Base-by-base conservation (phyloP, 2,113 vertebrate species). In the Lepus americanus region DNA sequence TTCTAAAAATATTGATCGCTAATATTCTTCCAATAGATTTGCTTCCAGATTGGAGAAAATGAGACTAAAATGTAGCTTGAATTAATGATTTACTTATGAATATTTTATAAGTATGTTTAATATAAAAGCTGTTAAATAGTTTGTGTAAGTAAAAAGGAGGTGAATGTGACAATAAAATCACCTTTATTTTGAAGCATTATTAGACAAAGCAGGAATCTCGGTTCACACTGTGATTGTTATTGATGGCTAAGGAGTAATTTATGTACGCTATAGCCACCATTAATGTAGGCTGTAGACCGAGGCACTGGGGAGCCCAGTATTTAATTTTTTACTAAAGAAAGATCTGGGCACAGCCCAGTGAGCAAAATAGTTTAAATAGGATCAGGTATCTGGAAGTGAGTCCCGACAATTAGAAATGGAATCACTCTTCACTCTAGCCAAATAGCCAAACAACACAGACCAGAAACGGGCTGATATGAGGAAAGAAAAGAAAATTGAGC, bases 71-170 rank as follows among this genome's bases (percentile, higher is more conserved):
- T 51, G 36, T 17, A 29, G 27, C 9, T 79, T 79, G 36, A 87
- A 82, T 77, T 63, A 79, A 9, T 66, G 31, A 55, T 51, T 91
- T 89, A 80, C n/a, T 92, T 51, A 36, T 81, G 44, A 72, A 66
- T 1, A 66, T 84, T 67, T 39, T 89, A 78, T 44, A 55, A 92
- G 70, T 89, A n/a, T 27, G 7, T 83, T 16, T 39, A 39, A 63
- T 44, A 77, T 72, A 64, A 77, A 72, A 61, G 27, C n/a, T 83
- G 51, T 31, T 49, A 83, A 66, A 27, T n/a, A 7, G 70, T 88
- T 83, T 17, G 51, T 89, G 9, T 19, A 51, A 63, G 14, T 36
- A 89, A 90, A 61, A 61, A 63, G 13, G 4, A 17, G 10, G 64
- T 73, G 16, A 93, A 51, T 61, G 23, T 49, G 7, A 74, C 7